A percentile compares a stretch with the other conserved stretches of the same genome.
Evolutionary conservation across 1,140 invertebrate genomes (phyloP).

Genomic region (Apis florea): DNA sequence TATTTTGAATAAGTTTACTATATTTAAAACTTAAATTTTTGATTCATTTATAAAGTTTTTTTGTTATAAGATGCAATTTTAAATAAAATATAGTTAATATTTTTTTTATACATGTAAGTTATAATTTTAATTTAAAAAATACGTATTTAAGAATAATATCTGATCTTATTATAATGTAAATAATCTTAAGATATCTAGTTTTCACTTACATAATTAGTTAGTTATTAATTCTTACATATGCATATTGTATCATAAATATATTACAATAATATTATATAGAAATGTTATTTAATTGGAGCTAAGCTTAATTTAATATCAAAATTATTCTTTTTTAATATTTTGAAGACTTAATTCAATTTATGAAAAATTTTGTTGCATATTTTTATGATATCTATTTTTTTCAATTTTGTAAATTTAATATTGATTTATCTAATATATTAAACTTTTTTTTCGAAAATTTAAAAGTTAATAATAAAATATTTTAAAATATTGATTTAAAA

Average conservation of each 20-base stretch:
- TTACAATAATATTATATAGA: not conserved
- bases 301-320: too few species aligned
- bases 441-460: too few species aligned
- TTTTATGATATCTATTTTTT: too few species aligned
- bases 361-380: too few species aligned
- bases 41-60: not conserved
- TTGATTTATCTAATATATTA: too few species aligned
- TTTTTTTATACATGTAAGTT: too few species aligned
- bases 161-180: not conserved
- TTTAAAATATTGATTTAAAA: too few species aligned
- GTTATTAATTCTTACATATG: not conserved
- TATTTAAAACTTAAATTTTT: not conserved
- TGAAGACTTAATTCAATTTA: too few species aligned
- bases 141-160: not conserved
- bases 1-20: not conserved
- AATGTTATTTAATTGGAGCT: not conserved
- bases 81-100: not conserved
- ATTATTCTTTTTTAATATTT: not conserved
- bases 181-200: not conserved
- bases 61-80: not conserved
- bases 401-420: too few species aligned
- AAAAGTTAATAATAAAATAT: too few species aligned
- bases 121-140: not conserved
- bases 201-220: not conserved
- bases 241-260: not conserved